These are phyloP conservation scores for Triops cancriformis DNA, from an alignment of 1,140 invertebrate species.

Conservation along the genomic window DNA sequence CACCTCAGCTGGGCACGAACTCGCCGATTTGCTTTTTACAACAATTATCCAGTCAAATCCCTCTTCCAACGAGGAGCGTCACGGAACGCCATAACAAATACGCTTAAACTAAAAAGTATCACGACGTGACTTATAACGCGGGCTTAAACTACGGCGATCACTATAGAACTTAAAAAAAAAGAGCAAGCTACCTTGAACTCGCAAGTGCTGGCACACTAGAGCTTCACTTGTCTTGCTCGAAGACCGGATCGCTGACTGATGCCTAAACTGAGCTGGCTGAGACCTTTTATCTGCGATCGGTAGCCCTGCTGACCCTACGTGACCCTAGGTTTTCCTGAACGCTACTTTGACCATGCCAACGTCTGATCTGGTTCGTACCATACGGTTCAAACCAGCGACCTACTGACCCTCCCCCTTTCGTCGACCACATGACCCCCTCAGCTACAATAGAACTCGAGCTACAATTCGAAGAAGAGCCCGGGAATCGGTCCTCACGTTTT, in stretches of 20 bases:
- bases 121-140: too few relatives aligned
- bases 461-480: neutral
- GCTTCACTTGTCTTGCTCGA: neutral
- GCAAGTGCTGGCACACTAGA: neutral
- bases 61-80: neutral
- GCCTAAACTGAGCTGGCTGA: neutral
- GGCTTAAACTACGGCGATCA: neutral
- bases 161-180: neutral
- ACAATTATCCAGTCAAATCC: neutral
- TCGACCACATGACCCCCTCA: neutral
- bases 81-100: neutral
- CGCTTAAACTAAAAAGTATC: too few relatives aligned
- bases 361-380: neutral
- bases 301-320: neutral
- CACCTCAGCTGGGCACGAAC: constrained; percentile 46
- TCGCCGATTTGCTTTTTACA: neutral
- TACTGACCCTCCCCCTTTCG: neutral
- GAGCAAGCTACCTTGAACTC: neutral
- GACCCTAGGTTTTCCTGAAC: constrained; percentile 1
- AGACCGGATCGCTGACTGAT: neutral
- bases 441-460: neutral
- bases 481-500: neutral
- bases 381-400: constrained; percentile 12
- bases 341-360: neutral
- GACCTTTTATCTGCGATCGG: neutral